Evolutionary conservation across 2,113 vertebrate species (phyloP).

Genomic region (Burhinus bistriatus): DNA sequence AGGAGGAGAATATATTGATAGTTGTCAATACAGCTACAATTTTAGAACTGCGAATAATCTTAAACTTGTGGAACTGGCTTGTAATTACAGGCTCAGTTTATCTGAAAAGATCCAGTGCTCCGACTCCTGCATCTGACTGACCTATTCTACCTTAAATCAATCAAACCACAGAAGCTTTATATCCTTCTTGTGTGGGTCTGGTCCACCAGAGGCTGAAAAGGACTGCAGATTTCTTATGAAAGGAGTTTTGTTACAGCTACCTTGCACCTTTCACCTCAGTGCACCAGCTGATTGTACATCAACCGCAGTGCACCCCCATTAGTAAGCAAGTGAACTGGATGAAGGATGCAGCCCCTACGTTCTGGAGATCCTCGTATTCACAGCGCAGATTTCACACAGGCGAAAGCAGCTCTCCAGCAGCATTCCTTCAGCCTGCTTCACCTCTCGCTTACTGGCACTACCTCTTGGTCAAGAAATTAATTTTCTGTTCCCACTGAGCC

Average conservation of each 20-base stretch:
- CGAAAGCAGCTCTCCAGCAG: background rate
- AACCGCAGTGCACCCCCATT: background rate
- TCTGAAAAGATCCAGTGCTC: background rate
- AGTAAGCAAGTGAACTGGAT: background rate
- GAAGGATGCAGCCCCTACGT: background rate
- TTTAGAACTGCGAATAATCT: background rate
- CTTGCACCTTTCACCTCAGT: background rate
- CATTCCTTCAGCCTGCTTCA: background rate
- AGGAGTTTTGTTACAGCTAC: background rate
- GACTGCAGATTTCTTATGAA: background rate
- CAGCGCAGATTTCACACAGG: rapidly evolving
- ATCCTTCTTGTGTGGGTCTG: background rate
- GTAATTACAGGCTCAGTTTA: background rate
- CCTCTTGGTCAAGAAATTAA: background rate
- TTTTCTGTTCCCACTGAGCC: background rate
- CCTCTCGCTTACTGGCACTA: background rate
- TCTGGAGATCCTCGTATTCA: background rate
- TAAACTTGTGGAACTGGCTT: background rate
- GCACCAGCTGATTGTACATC: background rate
- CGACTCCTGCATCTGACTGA: background rate
- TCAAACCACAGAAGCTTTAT: background rate
- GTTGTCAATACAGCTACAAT: background rate
- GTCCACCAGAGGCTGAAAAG: background rate
- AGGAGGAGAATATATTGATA: background rate
- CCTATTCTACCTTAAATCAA: constrained; percentile 20